These are phyloP conservation scores for Oreotragus oreotragus DNA, from an alignment of 2,113 vertebrate genomes.

Conservation along the genomic window DNA sequence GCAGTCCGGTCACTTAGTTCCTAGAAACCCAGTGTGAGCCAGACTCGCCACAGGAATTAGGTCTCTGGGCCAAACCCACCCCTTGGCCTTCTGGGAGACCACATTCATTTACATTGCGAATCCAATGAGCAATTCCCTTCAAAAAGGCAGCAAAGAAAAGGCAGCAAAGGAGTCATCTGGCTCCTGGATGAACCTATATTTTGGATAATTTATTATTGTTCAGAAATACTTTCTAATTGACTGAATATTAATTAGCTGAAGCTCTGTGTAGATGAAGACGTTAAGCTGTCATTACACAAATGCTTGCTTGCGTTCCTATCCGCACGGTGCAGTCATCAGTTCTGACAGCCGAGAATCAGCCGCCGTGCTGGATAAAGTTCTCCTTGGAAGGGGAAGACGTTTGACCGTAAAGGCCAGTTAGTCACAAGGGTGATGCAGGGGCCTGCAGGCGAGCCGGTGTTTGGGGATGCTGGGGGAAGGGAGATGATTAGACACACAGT, in stretches of 20 bases:
- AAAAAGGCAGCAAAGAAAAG: conserved; percentile 66
- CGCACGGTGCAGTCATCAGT: conserved; percentile 55
- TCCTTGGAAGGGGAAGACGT: conserved; percentile 3
- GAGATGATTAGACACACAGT: too few relatives aligned
- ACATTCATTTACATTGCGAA: conserved; percentile 53
- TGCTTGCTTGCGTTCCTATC: conserved; percentile 60
- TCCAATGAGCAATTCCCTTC: conserved; percentile 72
- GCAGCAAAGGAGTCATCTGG: conserved; percentile 55
- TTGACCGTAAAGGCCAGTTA: conserved; percentile 54
- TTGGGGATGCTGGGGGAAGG: accelerated
- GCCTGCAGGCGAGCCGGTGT: not conserved
- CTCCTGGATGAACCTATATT: conserved; percentile 74
- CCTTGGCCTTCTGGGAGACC: not conserved
- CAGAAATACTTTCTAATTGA: conserved; percentile 77
- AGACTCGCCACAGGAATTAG: not conserved
- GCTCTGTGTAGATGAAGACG: conserved; percentile 76
- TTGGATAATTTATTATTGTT: conserved; percentile 74
- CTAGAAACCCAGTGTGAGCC: not conserved
- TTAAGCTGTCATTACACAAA: conserved; percentile 76
- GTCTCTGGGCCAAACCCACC: not conserved
- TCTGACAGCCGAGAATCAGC: conserved; percentile 55
- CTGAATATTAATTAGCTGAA: conserved; percentile 79
- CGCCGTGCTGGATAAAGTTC: conserved; percentile 33
- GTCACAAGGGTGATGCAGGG: not conserved
- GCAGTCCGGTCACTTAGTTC: not conserved